Percentiles rank a stretch among this genome's conserved stretches.
Evolutionary conservation across 2,888 invertebrate species (phyloP).

Genomic region (Lithodes maja): DNA sequence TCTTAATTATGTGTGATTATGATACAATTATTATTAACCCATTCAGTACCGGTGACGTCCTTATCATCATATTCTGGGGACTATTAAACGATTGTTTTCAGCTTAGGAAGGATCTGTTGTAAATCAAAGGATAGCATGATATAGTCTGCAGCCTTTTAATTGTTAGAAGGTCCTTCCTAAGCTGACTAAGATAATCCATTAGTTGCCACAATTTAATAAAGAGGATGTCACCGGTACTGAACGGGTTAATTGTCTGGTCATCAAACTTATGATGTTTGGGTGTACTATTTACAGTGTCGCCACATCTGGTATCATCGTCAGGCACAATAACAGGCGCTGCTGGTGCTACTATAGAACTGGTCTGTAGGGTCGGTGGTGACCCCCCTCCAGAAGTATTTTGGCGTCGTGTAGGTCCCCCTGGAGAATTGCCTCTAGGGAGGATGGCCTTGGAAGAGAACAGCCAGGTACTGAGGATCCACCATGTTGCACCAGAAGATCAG

Average conservation of each 20-base stretch:
- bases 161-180: no score
- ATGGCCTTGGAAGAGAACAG: constrained; percentile 80
- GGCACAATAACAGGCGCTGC: constrained; percentile 89
- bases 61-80: no score
- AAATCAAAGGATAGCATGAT: no score
- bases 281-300: constrained; percentile 82
- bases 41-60: no score
- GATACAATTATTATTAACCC: not conserved
- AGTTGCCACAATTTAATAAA: no score
- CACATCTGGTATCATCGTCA: constrained; percentile 91
- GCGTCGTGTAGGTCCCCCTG: constrained; percentile 79
- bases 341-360: constrained; percentile 90
- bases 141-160: no score
- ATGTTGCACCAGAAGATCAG: constrained; percentile 87
- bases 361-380: constrained; percentile 93
- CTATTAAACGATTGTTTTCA: no score
- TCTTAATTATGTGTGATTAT: no score
- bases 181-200: no score
- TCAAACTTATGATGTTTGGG: not conserved
- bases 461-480: constrained; percentile 86
- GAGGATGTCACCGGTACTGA: no score
- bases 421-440: constrained; percentile 65
- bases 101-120: no score
- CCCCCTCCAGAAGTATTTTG: constrained; percentile 91
- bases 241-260: not conserved